Evolutionary conservation across 2,797 vertebrate genomes (phyloP), one percentile per base, ranked within the genome.

Genomic region (Ambastaia sidthimunki): DNA sequence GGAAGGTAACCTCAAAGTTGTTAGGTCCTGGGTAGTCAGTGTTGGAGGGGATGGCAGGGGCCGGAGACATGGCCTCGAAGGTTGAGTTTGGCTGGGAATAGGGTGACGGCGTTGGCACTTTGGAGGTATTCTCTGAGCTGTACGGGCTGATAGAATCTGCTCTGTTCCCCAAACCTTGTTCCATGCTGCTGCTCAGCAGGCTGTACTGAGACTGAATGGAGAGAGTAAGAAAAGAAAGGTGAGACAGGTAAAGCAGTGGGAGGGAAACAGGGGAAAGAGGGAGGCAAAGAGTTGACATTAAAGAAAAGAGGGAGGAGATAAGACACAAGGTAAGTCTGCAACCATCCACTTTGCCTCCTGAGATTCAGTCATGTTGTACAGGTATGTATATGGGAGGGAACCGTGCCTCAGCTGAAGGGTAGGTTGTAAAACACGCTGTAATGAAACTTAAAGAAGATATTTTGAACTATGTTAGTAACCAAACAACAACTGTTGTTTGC

Each of bases 21-120:
- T 99, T 96, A 15, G 96, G 95, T 41, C 98, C 98, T 0, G 98
- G 97, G 88, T 99, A 99, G 94, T 99, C 97, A 0, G 97, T 95
- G 92, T 98, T 98, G 92, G 98, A 99, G 78, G 98, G 98, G 92
- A 99, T 99, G 91, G 96, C 94, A 0, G 98, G 97, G 0, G 97
- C 96, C 0, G 98, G 97, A 34, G 97, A 99, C 94, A 98, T 96
- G 89, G 97, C 93, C 88, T 99, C 97, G 60, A 98, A 99, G 86
- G 98, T 99, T 87, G 97, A 98, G 95, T 97, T 99, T 93, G 98
- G 98, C 91, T 99, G 98, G 0, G 97, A 96, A 90, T 99, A 98
- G 83, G 98, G 97, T 0, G 98, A 99, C 19, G 97, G 96, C 85
- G 96, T 97, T 87, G 97, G 96, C 88, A 96, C 96, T 87, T 95